Evolutionary conservation across 2,888 invertebrate species (phyloP).

Genomic region (Malacosoma neustria): DNA sequence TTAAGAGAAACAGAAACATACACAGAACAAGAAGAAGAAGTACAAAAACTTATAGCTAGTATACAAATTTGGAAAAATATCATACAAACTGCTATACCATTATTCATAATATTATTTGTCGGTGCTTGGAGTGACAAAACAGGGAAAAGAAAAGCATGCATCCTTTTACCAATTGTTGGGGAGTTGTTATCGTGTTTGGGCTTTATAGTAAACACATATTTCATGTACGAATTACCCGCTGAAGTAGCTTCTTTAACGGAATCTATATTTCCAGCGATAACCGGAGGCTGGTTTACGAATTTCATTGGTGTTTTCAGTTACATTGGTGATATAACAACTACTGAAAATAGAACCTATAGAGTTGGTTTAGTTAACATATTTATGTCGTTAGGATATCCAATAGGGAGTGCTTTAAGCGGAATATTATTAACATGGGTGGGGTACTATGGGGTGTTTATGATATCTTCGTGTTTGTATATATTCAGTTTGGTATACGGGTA

Average conservation of each 20-base stretch:
- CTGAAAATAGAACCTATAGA: conserved; percentile 85
- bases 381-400: conserved; percentile 88
- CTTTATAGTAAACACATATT: conserved; percentile 85
- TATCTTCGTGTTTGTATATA: conserved; percentile 82
- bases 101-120: conserved; percentile 85
- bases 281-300: conserved; percentile 91
- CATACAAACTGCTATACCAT: conserved; percentile 87
- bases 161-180: conserved; percentile 86
- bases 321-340: conserved; percentile 88
- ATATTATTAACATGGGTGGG: conserved; percentile 81
- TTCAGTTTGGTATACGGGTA: conserved; percentile 84
- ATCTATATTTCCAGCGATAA: conserved; percentile 85
- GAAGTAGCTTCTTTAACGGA: conserved; percentile 86
- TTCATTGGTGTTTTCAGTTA: conserved; percentile 92
- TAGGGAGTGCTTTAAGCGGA: conserved; percentile 91
- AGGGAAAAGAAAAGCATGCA: conserved; percentile 84
- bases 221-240: conserved; percentile 84
- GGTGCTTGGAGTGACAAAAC: conserved; percentile 86
- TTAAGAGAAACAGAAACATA: conserved; percentile 79
- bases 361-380: conserved; percentile 92
- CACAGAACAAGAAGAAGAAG: conserved; percentile 72
- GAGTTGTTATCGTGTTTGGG: conserved; percentile 86
- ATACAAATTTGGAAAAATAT: conserved; percentile 91
- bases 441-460: conserved; percentile 86
- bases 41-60: conserved; percentile 82